Evolutionary conservation across 1,140 invertebrate genomes (phyloP).

Genomic region (Lordiphosa mommai): DNA sequence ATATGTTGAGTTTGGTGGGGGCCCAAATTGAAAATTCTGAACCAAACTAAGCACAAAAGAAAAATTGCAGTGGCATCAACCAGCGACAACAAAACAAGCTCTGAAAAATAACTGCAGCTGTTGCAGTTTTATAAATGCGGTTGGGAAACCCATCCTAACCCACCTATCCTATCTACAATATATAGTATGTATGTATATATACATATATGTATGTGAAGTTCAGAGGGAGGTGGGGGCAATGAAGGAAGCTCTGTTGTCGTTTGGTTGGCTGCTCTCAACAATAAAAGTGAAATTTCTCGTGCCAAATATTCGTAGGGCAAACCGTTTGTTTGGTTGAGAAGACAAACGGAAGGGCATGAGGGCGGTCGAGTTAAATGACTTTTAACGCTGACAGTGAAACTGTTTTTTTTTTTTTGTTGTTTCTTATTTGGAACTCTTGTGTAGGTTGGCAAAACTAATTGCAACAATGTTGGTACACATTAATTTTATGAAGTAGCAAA

Average conservation of each 20-base stretch:
- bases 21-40: conserved; percentile 12
- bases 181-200: conserved; percentile 7
- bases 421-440: conserved; percentile 14
- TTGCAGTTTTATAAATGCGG: conserved; percentile 74
- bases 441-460: conserved; percentile 58
- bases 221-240: conserved; percentile 17
- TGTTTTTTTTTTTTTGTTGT: conserved; percentile 4
- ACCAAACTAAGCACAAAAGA: conserved; percentile 6
- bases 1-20: conserved; percentile 35
- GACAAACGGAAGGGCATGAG: background rate
- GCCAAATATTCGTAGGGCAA: conserved; percentile 26
- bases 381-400: conserved; percentile 32
- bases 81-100: conserved; percentile 49
- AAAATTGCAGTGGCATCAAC: conserved; percentile 26
- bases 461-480: conserved; percentile 26
- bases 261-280: conserved; percentile 24
- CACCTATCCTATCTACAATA: conserved; percentile 12
- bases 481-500: conserved; percentile 18
- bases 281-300: conserved; percentile 47
- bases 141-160: conserved; percentile 23
- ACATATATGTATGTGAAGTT: conserved; percentile 9
- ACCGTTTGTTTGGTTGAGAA: conserved; percentile 9
- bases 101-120: conserved; percentile 73
- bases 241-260: conserved; percentile 16
- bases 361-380: conserved; percentile 24